phyloP scores from a whole-genome alignment of 1,140 invertebrate genomes.

The Tetramorium simillimum region DNA sequence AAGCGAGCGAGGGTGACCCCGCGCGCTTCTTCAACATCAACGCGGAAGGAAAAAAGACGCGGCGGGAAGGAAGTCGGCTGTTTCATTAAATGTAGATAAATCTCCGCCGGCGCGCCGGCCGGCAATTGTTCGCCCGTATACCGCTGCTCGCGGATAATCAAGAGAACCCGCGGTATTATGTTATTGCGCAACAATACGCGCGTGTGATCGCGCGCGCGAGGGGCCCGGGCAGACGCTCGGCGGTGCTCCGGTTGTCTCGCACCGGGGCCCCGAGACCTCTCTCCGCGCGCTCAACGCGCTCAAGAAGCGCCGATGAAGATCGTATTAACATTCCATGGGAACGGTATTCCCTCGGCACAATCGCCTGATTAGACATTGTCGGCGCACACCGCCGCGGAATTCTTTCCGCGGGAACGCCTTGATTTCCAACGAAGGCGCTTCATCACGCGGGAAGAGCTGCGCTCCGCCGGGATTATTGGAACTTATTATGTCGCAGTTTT shows the following conservation, averaged over 20 bases:
- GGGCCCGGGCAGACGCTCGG: constrained; percentile 26
- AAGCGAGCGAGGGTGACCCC: background rate
- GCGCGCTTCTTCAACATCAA: constrained; percentile 57
- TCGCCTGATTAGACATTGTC: constrained; percentile 70
- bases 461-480: constrained; percentile 2
- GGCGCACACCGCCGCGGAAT: constrained; percentile 44
- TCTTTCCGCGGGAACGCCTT: constrained; percentile 62
- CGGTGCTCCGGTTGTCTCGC: constrained; percentile 57
- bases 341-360: constrained; percentile 78
- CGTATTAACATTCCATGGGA: constrained; percentile 82
- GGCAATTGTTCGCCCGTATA: constrained; percentile 38
- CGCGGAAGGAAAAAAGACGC: constrained; percentile 59
- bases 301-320: constrained; percentile 71
- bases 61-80: constrained; percentile 53
- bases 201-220: constrained; percentile 71
- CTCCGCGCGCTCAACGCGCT: background rate
- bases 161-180: constrained; percentile 34
- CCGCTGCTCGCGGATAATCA: constrained; percentile 62
- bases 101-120: background rate
- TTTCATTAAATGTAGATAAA: constrained; percentile 68
- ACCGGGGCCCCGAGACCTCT: constrained; percentile 28
- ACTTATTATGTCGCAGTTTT: constrained; percentile 5
- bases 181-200: constrained; percentile 78
- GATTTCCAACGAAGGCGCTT: constrained; percentile 58
- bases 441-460: constrained; percentile 49